phyloP scores from a whole-genome alignment of 2,113 vertebrate species.

The Monarcha castaneiventris region DNA sequence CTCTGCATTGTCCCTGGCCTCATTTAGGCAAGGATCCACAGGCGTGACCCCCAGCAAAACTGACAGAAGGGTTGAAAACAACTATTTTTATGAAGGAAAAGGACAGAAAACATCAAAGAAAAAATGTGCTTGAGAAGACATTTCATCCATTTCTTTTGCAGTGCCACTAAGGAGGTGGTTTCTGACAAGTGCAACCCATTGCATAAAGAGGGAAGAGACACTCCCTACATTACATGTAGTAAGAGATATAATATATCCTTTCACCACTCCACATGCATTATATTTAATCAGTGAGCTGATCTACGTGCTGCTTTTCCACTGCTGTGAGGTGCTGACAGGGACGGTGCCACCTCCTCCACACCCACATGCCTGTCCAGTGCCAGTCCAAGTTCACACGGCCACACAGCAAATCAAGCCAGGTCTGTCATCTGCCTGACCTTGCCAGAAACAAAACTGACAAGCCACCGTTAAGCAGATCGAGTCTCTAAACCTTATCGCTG shows the following conservation, averaged over 20 bases:
- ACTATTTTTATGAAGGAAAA: background rate
- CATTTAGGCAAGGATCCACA: background rate
- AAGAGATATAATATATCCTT: background rate
- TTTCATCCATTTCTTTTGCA: background rate
- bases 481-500: background rate
- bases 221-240: background rate
- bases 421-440: background rate
- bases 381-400: background rate
- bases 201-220: background rate
- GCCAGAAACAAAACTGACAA: background rate
- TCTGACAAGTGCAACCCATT: background rate
- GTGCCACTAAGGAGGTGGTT: background rate
- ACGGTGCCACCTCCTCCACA: background rate
- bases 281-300: background rate
- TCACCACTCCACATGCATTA: background rate
- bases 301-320: background rate
- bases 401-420: accelerated
- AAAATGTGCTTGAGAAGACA: background rate
- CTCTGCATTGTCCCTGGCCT: background rate
- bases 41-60: background rate
- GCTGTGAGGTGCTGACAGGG: background rate
- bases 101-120: background rate
- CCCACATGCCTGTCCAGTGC: background rate
- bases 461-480: accelerated
- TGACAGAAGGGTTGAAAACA: background rate